These are phyloP conservation scores for Peucedramus taeniatus DNA, from an alignment of 2,113 vertebrate genomes.

Conservation along the genomic window DNA sequence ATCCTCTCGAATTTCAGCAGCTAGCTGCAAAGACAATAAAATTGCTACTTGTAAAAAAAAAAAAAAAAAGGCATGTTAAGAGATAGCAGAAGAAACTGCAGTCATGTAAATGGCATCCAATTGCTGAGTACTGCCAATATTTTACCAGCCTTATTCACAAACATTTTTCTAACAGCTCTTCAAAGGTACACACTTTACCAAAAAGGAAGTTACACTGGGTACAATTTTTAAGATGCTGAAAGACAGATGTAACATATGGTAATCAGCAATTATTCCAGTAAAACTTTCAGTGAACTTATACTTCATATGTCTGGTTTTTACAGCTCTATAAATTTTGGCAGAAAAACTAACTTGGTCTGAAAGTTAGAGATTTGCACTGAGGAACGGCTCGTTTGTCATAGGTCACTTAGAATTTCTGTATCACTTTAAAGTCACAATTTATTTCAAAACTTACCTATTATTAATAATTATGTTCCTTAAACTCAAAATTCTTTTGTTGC, in stretches of 20 bases:
- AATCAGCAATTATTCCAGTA: not conserved
- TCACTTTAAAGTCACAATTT: not conserved
- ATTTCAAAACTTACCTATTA: not conserved
- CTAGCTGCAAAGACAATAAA: conserved; percentile 1
- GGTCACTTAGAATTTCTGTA: not conserved
- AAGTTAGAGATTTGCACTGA: not conserved
- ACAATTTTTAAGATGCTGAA: not conserved
- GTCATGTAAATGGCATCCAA: not conserved
- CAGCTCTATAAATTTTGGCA: not conserved
- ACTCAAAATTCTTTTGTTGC: not conserved
- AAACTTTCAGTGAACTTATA: not conserved
- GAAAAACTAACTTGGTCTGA: not conserved
- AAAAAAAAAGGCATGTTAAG: not conserved
- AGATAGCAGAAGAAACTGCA: not conserved
- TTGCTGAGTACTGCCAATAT: not conserved
- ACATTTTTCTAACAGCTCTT: not conserved
- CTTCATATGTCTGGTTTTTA: not conserved
- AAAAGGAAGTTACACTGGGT: not conserved
- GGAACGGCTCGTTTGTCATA: not conserved
- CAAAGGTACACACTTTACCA: not conserved
- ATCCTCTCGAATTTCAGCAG: not conserved
- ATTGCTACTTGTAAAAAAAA: conserved; percentile 12
- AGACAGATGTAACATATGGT: not conserved
- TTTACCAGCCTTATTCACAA: not conserved
- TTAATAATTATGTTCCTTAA: not conserved